phyloP scores from a whole-genome alignment of 2,113 vertebrate species.

The Trogon melanurus region DNA sequence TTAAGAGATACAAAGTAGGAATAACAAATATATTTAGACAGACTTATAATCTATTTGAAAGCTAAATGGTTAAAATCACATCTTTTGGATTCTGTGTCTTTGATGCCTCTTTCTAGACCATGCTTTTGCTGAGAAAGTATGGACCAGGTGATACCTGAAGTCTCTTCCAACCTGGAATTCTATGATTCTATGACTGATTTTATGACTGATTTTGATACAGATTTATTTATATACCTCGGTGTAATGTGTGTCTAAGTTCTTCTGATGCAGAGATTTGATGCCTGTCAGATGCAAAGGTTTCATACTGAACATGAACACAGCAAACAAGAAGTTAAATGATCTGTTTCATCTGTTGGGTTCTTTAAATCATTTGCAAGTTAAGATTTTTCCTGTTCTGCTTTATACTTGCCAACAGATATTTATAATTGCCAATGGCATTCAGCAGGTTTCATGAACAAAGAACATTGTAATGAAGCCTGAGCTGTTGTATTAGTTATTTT shows the following conservation, averaged over 20 bases:
- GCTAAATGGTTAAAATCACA: not conserved
- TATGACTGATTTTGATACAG: not conserved
- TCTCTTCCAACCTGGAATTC: not conserved
- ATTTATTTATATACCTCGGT: not conserved
- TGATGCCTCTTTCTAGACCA: not conserved
- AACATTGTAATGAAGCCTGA: not conserved
- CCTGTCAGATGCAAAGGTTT: not conserved
- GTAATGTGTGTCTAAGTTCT: not conserved
- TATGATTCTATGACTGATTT: not conserved
- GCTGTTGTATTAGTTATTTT: not conserved
- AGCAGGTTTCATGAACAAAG: slow-evolving; percentile 28
- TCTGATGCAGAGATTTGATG: not conserved
- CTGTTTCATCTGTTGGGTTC: not conserved
- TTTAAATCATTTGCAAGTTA: not conserved
- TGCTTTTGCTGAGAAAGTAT: not conserved
- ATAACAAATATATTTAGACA: not conserved
- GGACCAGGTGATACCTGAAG: not conserved
- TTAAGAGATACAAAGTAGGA: not conserved
- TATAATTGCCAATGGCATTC: not conserved
- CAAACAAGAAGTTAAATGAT: not conserved
- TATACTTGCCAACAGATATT: not conserved
- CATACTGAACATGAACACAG: not conserved
- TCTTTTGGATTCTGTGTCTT: not conserved
- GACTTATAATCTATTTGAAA: not conserved
- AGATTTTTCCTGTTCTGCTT: not conserved